A percentile compares a stretch with the other conserved stretches of the same genome.
These are phyloP conservation scores for Vicugna pacos DNA, from an alignment of 2,113 vertebrate species.

Conservation along the genomic window DNA sequence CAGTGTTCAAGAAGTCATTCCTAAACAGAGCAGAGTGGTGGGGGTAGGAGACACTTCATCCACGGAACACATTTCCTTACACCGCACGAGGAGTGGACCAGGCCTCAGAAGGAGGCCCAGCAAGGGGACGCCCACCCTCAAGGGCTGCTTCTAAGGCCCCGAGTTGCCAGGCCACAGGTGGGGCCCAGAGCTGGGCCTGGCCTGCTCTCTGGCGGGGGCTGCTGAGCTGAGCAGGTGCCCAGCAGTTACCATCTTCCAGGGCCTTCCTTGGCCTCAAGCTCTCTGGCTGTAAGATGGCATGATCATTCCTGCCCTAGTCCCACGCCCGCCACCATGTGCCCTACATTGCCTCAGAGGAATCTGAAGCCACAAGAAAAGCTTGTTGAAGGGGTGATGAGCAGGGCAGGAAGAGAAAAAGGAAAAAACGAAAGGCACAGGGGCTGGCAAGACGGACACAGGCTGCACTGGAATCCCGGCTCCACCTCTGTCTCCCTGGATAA, in stretches of 20 bases:
- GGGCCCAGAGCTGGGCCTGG: background rate
- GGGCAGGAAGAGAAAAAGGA: background rate
- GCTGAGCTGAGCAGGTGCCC: background rate
- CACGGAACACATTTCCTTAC: background rate
- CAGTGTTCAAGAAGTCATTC: background rate
- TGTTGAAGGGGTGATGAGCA: background rate
- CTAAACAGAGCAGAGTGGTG: background rate
- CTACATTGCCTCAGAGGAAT: background rate
- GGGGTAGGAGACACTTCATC: background rate
- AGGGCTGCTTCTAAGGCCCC: background rate
- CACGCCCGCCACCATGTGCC: too few species aligned
- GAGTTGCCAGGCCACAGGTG: background rate
- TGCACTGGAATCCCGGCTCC: background rate
- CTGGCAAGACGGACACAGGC: background rate
- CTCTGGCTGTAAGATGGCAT: background rate
- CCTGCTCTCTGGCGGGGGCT: background rate
- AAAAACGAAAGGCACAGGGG: background rate
- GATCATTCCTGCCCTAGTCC: background rate
- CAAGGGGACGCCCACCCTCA: background rate
- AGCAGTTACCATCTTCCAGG: fast-evolving
- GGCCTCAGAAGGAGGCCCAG: background rate
- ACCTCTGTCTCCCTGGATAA: background rate
- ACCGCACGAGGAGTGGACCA: fast-evolving
- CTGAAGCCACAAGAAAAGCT: background rate
- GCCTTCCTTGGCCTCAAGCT: background rate